phyloP scores from a whole-genome alignment of 2,888 invertebrate species.

The Nysson spinosus region DNA sequence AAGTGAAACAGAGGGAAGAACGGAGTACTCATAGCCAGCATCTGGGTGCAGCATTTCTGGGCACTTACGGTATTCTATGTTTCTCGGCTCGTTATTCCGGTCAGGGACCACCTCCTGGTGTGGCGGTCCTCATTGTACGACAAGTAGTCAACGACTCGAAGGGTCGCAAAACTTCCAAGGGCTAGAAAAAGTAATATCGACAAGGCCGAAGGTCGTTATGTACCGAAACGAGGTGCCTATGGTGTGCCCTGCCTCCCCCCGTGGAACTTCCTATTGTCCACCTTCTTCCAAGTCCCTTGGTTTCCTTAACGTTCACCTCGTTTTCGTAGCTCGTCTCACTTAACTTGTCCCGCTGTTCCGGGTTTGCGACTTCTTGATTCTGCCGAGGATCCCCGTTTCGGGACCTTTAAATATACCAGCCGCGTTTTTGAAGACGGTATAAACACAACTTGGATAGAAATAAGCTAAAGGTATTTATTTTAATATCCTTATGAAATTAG shows the following conservation, averaged over 20 bases:
- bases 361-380: constrained; percentile 23
- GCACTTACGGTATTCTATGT: constrained; percentile 24
- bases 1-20: constrained; percentile 32
- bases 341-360: constrained; percentile 21
- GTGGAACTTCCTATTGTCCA: constrained; percentile 18
- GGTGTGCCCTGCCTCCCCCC: constrained; percentile 12
- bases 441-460: too few relatives aligned
- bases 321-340: constrained; percentile 19
- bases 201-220: constrained; percentile 37
- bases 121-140: constrained; percentile 58
- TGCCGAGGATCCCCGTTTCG: too few relatives aligned
- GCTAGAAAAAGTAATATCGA: constrained; percentile 44
- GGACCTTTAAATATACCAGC: too few relatives aligned
- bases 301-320: neutral
- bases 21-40: constrained; percentile 3
- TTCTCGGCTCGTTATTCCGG: constrained; percentile 62
- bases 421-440: too few relatives aligned
- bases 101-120: constrained; percentile 62
- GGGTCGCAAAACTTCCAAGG: constrained; percentile 41
- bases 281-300: neutral
- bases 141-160: constrained; percentile 51
- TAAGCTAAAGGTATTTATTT: too few relatives aligned
- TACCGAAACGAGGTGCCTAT: constrained; percentile 46
- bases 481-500: too few relatives aligned
- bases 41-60: neutral